Percentiles rank a stretch among this genome's conserved stretches.
Evolutionary conservation across 2,797 vertebrate species (phyloP).

Genomic region (Sardinella longiceps): DNA sequence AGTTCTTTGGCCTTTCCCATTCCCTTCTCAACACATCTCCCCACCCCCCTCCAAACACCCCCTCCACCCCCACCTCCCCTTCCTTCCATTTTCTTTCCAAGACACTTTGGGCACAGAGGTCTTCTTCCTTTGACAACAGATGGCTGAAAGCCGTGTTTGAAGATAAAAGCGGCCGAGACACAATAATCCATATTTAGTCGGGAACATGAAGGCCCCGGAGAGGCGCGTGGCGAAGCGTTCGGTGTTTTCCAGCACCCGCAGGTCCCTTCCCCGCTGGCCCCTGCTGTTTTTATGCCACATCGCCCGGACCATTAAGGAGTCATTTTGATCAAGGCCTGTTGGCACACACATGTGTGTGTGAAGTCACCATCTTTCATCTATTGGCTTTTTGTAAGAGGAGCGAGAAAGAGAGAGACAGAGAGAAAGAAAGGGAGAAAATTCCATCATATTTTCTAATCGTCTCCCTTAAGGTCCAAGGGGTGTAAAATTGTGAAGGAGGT

Average conservation of each 20-base stretch:
- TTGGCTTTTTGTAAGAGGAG: neutral
- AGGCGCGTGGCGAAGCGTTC: conserved; percentile 4
- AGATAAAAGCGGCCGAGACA: conserved; percentile 61
- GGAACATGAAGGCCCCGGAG: conserved; percentile 4
- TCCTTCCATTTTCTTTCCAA: conserved; percentile 59
- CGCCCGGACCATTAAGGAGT: neutral
- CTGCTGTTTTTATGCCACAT: conserved; percentile 44
- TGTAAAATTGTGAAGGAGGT: neutral
- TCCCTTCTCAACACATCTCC: conserved; percentile 56
- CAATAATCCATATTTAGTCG: conserved; percentile 60
- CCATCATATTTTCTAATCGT: neutral
- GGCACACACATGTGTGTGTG: neutral
- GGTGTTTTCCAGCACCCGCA: neutral
- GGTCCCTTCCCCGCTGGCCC: neutral
- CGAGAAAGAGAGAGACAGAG: too few species aligned
- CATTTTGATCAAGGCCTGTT: conserved; percentile 20
- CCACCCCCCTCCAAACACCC: conserved; percentile 10
- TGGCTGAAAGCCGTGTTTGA: conserved; percentile 65
- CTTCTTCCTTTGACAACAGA: conserved; percentile 58
- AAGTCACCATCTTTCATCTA: conserved; percentile 17
- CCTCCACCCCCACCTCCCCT: conserved; percentile 26
- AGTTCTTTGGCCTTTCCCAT: conserved; percentile 61
- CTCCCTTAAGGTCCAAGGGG: neutral
- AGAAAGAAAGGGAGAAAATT: neutral
- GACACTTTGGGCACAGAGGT: conserved; percentile 60